phyloP scores from a whole-genome alignment of 2,113 vertebrate genomes.

The Epinephelus fuscoguttatus region DNA sequence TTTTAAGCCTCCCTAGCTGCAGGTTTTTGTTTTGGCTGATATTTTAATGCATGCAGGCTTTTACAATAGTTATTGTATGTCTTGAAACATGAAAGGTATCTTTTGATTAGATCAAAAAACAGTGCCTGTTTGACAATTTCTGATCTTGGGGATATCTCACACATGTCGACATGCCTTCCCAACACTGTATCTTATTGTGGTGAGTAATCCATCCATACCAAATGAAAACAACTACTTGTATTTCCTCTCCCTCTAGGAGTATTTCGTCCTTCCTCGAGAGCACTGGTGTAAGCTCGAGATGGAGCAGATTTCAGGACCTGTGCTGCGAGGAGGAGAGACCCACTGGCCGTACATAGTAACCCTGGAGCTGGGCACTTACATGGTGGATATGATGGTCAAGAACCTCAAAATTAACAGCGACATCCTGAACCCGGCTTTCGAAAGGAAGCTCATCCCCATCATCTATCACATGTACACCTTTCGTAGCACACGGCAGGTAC shows the following conservation, averaged over 20 bases:
- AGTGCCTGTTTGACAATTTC: background rate
- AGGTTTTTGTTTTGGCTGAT: background rate
- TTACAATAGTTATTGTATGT: background rate
- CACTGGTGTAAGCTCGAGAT: slow-evolving; percentile 87
- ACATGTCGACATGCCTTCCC: background rate
- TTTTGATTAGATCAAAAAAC: background rate
- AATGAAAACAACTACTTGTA: background rate
- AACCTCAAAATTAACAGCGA: slow-evolving; percentile 86
- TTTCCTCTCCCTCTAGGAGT: slow-evolving; percentile 74
- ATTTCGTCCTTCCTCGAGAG: slow-evolving; percentile 85
- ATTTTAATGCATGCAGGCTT: background rate
- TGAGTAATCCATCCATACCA: background rate
- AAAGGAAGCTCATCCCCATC: slow-evolving; percentile 85
- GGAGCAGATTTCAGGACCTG: slow-evolving; percentile 78
- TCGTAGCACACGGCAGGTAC: slow-evolving; percentile 90
- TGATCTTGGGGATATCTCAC: background rate
- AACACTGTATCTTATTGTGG: background rate
- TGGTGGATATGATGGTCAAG: slow-evolving; percentile 92
- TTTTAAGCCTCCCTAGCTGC: background rate
- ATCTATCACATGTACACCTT: slow-evolving; percentile 97
- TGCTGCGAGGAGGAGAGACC: slow-evolving; percentile 73
- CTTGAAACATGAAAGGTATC: background rate
- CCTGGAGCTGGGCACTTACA: slow-evolving; percentile 88
- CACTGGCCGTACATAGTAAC: slow-evolving; percentile 85
- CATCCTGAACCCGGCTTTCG: slow-evolving; percentile 68